Evolutionary conservation across 2,113 vertebrate species (phyloP).

Genomic region (Lepus europaeus): DNA sequence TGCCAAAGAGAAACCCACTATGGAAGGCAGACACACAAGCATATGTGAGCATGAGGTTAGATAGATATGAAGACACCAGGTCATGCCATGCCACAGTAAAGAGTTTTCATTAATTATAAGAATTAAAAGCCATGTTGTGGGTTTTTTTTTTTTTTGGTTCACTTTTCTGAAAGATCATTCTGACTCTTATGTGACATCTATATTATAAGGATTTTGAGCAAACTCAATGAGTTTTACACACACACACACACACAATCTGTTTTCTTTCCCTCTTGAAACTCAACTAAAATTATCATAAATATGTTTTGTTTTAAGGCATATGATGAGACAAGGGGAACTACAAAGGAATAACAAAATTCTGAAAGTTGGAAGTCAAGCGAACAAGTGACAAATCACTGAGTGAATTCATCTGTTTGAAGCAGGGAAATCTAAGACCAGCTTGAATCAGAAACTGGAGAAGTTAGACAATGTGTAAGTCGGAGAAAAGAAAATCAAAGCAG

Average conservation of each 20-base stretch:
- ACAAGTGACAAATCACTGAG: background rate
- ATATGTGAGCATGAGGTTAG: too few relatives aligned
- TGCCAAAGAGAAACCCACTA: too few relatives aligned
- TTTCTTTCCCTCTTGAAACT: background rate
- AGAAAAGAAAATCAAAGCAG: background rate
- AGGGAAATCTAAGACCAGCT: background rate
- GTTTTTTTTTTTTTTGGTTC: too few relatives aligned
- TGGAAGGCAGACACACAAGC: accelerated
- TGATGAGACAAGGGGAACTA: background rate
- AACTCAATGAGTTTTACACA: background rate
- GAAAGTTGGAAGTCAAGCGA: background rate
- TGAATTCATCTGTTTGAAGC: background rate
- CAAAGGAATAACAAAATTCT: background rate
- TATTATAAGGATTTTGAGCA: background rate
- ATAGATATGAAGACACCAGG: background rate
- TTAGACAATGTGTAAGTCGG: background rate
- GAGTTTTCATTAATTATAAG: background rate
- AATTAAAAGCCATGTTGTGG: background rate
- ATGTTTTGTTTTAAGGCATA: background rate
- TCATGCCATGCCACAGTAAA: background rate
- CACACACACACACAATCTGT: background rate
- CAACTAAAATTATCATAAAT: background rate
- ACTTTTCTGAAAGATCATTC: background rate
- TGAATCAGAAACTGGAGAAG: background rate
- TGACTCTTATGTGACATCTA: background rate